Percentiles rank a stretch among this genome's conserved stretches.
Evolutionary conservation across 35 echinoderm and acorn worm genomes (phyloP).

Genomic region (Heliocidaris tuberculata): DNA sequence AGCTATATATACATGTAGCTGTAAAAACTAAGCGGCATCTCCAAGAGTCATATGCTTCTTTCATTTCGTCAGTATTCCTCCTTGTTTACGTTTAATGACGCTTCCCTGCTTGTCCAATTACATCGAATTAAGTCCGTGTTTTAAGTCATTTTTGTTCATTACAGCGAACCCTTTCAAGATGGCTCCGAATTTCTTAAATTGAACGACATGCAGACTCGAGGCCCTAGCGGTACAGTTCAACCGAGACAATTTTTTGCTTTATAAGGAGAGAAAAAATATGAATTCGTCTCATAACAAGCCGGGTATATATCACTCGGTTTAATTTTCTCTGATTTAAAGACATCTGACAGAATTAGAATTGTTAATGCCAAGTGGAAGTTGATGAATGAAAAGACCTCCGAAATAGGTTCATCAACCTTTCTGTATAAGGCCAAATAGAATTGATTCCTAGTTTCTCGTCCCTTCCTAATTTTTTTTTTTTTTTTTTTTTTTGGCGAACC

Average conservation of each 20-base stretch:
- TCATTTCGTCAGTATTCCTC: not conserved
- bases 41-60: not conserved
- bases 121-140: not conserved
- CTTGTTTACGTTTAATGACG: not conserved
- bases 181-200: not conserved
- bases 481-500: too few species aligned
- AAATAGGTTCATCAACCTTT: constrained; percentile 3
- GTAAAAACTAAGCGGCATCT: not conserved
- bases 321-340: not conserved
- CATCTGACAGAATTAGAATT: constrained; percentile 11
- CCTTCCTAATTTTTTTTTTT: not conserved
- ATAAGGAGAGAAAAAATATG: not conserved
- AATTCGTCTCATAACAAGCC: not conserved
- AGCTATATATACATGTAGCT: not conserved
- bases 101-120: constrained; percentile 8
- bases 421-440: not conserved
- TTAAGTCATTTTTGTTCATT: constrained; percentile 5
- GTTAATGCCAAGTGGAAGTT: not conserved
- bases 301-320: not conserved
- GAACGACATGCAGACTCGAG: not conserved
- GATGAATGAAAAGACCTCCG: not conserved
- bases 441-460: too few species aligned
- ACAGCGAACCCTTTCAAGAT: not conserved
- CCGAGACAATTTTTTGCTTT: not conserved
- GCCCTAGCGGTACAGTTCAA: not conserved